These are phyloP conservation scores for Drosophila pachea DNA, from an alignment of 1,140 invertebrate species.

Conservation along the genomic window DNA sequence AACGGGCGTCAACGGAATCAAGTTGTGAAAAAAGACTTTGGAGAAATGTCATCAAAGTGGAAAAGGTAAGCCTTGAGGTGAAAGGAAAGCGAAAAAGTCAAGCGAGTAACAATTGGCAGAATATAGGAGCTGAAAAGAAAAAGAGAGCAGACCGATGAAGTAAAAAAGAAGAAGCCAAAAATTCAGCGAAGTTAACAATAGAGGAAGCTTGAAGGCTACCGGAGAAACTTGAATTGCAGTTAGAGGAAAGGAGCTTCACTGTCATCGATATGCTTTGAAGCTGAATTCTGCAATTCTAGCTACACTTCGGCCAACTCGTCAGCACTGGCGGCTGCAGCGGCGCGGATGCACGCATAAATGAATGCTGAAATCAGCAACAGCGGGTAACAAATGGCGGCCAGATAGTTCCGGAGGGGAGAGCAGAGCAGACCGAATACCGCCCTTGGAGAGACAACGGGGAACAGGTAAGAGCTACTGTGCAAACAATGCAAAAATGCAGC, in stretches of 20 bases:
- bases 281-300: background rate
- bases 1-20: no score
- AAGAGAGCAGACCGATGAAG: background rate
- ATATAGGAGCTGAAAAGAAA: background rate
- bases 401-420: constrained; percentile 9
- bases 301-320: background rate
- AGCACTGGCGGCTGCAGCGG: constrained; percentile 4
- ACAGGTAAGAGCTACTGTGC: constrained; percentile 34
- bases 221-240: background rate
- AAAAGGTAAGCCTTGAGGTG: background rate
- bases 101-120: background rate
- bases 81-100: background rate
- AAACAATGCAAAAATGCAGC: constrained; percentile 60
- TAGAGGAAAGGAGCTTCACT: background rate
- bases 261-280: background rate
- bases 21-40: no score
- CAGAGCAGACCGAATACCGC: background rate
- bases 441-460: background rate
- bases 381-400: constrained; percentile 39
- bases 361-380: constrained; percentile 50
- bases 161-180: background rate
- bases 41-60: background rate
- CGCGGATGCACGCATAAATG: constrained; percentile 49
- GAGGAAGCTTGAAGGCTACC: no score
- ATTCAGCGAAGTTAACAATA: no score